Conservation (phyloP, 2,113 vertebrate species). For the Tyto alba region DNA sequence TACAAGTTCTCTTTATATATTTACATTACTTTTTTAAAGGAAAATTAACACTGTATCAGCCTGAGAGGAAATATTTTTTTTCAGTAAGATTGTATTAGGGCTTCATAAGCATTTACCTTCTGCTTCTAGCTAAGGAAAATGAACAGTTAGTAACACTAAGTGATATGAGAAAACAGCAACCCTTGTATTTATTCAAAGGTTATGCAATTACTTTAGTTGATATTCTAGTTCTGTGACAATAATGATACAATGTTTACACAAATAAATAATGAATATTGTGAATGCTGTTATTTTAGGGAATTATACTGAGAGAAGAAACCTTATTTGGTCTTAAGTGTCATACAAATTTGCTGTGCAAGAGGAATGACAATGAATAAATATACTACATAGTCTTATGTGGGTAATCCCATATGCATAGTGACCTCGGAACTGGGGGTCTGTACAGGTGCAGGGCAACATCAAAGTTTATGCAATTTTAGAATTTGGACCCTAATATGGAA, state of each 20-base stretch:
- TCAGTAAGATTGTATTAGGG: background rate
- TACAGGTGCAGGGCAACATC: background rate
- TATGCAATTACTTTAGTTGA: background rate
- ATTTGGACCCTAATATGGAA: background rate
- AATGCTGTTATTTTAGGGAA: background rate
- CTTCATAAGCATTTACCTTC: background rate
- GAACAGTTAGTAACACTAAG: background rate
- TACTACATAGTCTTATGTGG: background rate
- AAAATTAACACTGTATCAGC: background rate
- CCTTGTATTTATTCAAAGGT: background rate
- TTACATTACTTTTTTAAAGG: background rate
- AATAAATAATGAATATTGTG: background rate
- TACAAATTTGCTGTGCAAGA: background rate
- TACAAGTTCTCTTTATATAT: background rate
- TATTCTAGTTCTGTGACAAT: slow-evolving; percentile 2
- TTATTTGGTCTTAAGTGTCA: background rate
- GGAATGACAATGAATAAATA: background rate
- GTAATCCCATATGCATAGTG: background rate
- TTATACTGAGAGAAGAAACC: background rate
- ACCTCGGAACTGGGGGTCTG: background rate
- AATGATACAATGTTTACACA: background rate
- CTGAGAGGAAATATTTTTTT: background rate
- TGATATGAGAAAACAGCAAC: background rate
- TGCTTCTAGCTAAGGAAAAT: background rate
- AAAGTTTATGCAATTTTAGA: background rate